These are phyloP conservation scores for Zaprionus taronus DNA, from an alignment of 1,140 invertebrate genomes.

Conservation along the genomic window DNA sequence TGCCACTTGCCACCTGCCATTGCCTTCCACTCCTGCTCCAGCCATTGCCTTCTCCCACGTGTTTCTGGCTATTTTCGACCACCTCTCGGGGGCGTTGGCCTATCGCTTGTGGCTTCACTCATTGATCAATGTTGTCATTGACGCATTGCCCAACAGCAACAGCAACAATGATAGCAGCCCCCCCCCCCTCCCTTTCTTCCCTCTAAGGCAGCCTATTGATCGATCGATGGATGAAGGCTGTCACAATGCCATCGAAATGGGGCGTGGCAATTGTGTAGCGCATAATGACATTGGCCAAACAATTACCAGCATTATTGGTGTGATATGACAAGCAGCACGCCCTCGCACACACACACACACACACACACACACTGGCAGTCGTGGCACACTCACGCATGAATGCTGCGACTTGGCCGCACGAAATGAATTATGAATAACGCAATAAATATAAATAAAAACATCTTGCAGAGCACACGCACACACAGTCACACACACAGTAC, in stretches of 20 bases:
- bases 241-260: conserved; percentile 7
- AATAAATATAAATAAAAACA: conserved; percentile 55
- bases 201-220: conserved; percentile 25
- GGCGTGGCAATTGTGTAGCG: conserved; percentile 22
- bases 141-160: conserved; percentile 24
- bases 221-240: conserved; percentile 21
- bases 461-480: conserved; percentile 39
- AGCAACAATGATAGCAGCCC: conserved; percentile 26
- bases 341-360: neutral
- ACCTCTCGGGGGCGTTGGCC: conserved; percentile 13
- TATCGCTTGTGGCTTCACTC: neutral
- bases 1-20: neutral
- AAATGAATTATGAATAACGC: conserved; percentile 74
- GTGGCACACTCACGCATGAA: conserved; percentile 17
- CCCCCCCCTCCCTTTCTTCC: neutral
- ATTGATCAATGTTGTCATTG: conserved; percentile 37
- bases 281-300: conserved; percentile 33
- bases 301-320: conserved; percentile 34
- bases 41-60: neutral
- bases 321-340: conserved; percentile 18
- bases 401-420: conserved; percentile 8
- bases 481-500: conserved; percentile 24
- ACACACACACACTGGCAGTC: neutral
- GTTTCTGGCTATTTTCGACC: conserved; percentile 16
- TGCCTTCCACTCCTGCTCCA: neutral